Evolutionary conservation across 2,797 vertebrate genomes (phyloP).

Genomic region (Dryobates pubescens): DNA sequence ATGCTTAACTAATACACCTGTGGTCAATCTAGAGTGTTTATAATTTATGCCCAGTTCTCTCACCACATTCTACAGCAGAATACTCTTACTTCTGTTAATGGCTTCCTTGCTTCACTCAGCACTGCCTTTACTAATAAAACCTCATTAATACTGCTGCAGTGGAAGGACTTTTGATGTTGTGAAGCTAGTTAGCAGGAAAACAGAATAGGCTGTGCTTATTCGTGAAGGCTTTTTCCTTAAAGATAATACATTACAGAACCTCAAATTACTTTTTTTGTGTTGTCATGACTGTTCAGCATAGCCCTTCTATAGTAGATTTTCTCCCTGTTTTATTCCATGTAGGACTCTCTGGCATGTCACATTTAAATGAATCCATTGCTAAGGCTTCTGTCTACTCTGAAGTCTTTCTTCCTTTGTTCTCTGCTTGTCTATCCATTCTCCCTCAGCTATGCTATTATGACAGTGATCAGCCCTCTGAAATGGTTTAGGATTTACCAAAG

Average conservation of each 20-base stretch:
- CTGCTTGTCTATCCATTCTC: background rate
- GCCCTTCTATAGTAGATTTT: background rate
- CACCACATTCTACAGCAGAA: background rate
- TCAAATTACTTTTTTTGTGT: background rate
- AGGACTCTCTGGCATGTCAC: background rate
- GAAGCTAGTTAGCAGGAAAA: background rate
- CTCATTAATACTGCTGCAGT: background rate
- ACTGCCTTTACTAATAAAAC: background rate
- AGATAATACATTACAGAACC: background rate
- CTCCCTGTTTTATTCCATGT: background rate
- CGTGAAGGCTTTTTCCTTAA: background rate
- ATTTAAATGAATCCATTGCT: background rate
- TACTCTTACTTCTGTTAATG: background rate
- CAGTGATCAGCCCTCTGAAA: background rate
- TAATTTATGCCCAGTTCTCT: background rate
- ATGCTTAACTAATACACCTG: background rate
- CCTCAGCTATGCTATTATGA: background rate
- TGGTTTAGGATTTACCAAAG: background rate
- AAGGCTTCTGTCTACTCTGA: background rate
- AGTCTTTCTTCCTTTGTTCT: background rate
- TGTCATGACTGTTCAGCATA: background rate
- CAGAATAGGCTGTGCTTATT: background rate
- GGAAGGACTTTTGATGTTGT: background rate
- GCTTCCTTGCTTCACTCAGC: background rate
- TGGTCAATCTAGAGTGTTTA: background rate